Evolutionary conservation across 2,797 vertebrate genomes (phyloP).

Genomic region (Pitangus sulphuratus): DNA sequence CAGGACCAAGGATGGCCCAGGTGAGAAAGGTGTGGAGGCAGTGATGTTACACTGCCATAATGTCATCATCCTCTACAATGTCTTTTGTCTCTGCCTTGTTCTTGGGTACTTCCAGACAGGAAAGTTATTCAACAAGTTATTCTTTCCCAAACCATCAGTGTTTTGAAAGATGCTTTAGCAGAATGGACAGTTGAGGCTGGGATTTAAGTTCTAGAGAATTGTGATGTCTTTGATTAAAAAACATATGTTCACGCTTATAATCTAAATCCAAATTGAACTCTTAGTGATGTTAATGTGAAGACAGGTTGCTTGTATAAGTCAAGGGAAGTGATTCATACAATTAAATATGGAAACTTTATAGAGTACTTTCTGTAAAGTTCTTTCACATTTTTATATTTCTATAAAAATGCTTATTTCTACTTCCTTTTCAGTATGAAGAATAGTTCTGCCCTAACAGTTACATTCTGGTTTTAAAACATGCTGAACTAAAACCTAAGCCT

Average conservation of each 20-base stretch:
- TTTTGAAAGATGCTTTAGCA: not conserved
- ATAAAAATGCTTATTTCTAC: not conserved
- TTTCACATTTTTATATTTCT: not conserved
- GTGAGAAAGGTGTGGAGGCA: not conserved
- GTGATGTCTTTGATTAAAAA: not conserved
- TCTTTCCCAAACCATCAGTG: not conserved
- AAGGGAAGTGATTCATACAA: not conserved
- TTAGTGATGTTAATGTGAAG: not conserved
- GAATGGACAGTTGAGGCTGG: not conserved
- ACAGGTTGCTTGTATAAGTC: not conserved
- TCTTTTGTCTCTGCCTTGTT: not conserved
- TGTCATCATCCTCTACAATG: not conserved
- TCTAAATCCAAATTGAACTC: not conserved
- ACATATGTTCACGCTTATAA: not conserved
- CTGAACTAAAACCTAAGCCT: not conserved
- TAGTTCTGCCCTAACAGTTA: not conserved
- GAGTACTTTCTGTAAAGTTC: not conserved
- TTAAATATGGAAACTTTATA: not conserved
- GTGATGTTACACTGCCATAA: not conserved
- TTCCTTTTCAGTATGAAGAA: not conserved
- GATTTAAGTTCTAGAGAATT: not conserved
- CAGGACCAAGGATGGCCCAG: not conserved
- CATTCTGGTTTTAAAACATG: not conserved
- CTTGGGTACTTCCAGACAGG: not conserved
- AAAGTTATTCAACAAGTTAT: not conserved